These are phyloP conservation scores for Tetrao urogallus DNA, from an alignment of 2,113 vertebrate genomes.

Conservation along the genomic window DNA sequence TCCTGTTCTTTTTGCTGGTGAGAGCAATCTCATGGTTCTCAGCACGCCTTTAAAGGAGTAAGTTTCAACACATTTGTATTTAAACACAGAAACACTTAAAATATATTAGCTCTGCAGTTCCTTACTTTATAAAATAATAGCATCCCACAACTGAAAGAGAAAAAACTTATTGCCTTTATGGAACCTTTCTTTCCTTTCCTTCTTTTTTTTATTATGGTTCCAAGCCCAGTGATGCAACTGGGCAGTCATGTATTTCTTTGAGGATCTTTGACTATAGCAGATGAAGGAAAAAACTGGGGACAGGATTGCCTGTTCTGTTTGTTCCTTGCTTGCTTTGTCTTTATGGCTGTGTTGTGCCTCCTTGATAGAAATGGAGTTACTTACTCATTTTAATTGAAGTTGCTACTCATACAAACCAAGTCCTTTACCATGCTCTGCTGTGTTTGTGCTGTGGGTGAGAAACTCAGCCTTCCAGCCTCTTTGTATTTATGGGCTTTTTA, in stretches of 20 bases:
- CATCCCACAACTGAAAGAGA: not conserved
- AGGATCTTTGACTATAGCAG: not conserved
- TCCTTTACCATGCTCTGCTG: not conserved
- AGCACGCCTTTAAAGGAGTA: not conserved
- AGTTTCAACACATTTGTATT: not conserved
- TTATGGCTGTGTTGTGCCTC: not conserved
- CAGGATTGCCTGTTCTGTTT: not conserved
- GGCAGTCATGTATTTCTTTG: not conserved
- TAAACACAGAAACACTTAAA: not conserved
- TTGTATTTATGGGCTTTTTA: not conserved
- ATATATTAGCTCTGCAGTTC: not conserved
- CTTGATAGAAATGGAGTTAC: not conserved
- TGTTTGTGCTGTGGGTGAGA: not conserved
- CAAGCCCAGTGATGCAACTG: not conserved
- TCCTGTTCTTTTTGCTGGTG: slow-evolving; percentile 20
- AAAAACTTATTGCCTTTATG: not conserved
- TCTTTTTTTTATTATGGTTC: not conserved
- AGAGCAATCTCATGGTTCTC: not conserved
- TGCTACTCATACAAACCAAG: not conserved
- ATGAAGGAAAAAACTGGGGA: not conserved
- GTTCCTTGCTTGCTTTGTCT: not conserved
- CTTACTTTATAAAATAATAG: not conserved
- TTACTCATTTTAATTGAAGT: not conserved
- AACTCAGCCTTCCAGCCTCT: not conserved
- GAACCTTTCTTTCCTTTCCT: too few relatives aligned